Conservation (phyloP, 2,888 invertebrate genomes). For the Xestia rhomboidea region DNA sequence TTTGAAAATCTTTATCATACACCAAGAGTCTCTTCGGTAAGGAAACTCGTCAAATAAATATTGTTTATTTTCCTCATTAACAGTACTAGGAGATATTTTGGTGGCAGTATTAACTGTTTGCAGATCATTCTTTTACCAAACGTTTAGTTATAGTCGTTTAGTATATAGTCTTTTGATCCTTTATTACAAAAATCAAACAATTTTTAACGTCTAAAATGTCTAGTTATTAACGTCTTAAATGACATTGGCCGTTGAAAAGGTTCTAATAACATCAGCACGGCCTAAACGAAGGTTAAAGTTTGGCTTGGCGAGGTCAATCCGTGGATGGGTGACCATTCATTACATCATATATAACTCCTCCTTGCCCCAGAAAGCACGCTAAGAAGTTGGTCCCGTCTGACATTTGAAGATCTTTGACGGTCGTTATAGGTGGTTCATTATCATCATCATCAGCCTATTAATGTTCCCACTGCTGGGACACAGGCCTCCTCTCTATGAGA, state of each 20-base stretch:
- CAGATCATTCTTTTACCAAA: background rate
- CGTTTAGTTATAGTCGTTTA: too few relatives aligned
- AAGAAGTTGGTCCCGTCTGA: background rate
- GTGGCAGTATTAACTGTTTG: background rate
- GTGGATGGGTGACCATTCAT: background rate
- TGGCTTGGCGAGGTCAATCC: background rate
- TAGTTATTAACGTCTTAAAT: too few relatives aligned
- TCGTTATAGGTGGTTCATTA: too few relatives aligned
- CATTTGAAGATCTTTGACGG: background rate
- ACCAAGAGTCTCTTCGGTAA: background rate
- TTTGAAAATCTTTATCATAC: slow-evolving; percentile 2
- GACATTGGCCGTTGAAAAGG: too few relatives aligned
- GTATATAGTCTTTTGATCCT: background rate
- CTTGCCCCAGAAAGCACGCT: background rate
- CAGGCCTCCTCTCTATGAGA: too few relatives aligned
- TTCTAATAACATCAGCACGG: too few relatives aligned
- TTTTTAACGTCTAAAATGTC: too few relatives aligned
- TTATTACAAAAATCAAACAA: too few relatives aligned
- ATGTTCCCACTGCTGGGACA: too few relatives aligned
- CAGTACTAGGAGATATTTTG: background rate
- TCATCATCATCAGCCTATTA: too few relatives aligned
- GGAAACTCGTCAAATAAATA: background rate
- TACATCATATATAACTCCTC: background rate
- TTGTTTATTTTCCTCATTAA: background rate
- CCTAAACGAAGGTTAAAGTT: too few relatives aligned